Evolutionary conservation across 92 coral and sea anemone species (phyloP), one percentile per base, ranked within the genome.

Genomic region (Heteractis magnifica): DNA sequence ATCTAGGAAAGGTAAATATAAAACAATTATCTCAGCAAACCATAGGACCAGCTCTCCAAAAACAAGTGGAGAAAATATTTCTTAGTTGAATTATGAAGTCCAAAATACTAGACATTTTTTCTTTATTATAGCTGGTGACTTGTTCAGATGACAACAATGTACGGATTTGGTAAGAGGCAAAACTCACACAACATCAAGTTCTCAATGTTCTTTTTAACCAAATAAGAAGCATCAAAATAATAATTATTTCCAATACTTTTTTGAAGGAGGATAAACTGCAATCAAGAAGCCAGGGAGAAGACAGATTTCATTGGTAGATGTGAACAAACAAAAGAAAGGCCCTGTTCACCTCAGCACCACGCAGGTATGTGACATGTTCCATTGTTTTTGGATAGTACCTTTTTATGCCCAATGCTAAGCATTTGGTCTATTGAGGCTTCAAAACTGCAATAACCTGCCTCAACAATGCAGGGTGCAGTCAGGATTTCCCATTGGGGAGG

Each of bases 61-160:
- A 34, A 34, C 44, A 34, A 34, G 1, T 34, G 44, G 44, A 34
- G 44, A 34, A 34, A 2, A 2, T 34, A 34, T 34, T 15, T 34
- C 48, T 19, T 14, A 11, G 19, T 21, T 14, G 75, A 11, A 44
- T 19, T 59, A 18, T 34, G 23, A 51, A 55, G 51, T 49, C 51
- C 8, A 49, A 23, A 26, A 21, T 51, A 23, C 41, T 23, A 58
- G 48, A 18, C 15, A 7, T 4, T 72, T 23, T 48, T 8, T 48
- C 6, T 16, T 77, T 75, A 13, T 86, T 76, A n/a, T 62, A 96
- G 99, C 68, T 94, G 77, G 94, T 94, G 14, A 94, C 98, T 4
- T 96, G 99, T 82, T 92, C 98, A 20, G 99, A 96, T 92, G 99
- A 96, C 89, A 96, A 94, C 89, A 94, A 84, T 77, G 72, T 96